A percentile compares a stretch with the other conserved stretches of the same genome.
These are phyloP conservation scores for Aeoliscus strigatus DNA, from an alignment of 2,797 vertebrate species.

Conservation along the genomic window DNA sequence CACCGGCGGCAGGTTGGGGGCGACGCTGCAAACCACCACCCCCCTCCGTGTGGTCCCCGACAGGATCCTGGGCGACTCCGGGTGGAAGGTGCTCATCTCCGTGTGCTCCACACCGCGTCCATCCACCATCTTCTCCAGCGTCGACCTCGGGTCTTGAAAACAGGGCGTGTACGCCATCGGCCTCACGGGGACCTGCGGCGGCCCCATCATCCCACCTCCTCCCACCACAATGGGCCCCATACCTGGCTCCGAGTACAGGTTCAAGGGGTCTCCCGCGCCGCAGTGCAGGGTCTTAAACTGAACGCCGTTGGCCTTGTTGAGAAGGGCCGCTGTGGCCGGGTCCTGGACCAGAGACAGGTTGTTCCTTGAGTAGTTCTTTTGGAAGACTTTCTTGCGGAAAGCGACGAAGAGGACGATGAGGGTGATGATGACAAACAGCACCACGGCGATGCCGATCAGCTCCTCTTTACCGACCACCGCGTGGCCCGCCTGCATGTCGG, in stretches of 20 bases:
- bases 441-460: constrained; percentile 89
- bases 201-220: constrained; percentile 60
- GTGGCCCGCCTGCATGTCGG: constrained; percentile 94
- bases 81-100: constrained; percentile 95
- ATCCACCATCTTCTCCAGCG: constrained; percentile 87
- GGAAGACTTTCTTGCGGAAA: constrained; percentile 94
- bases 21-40: constrained; percentile 93
- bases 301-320: constrained; percentile 90
- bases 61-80: constrained; percentile 88
- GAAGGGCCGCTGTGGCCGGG: constrained; percentile 88
- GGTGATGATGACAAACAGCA: constrained; percentile 87
- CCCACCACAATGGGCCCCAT: constrained; percentile 38
- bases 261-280: constrained; percentile 80
- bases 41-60: constrained; percentile 81
- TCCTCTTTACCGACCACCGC: constrained; percentile 93
- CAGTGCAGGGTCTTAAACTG: constrained; percentile 86
- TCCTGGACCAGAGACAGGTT: constrained; percentile 93
- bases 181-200: constrained; percentile 90
- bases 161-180: constrained; percentile 96
- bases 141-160: constrained; percentile 86
- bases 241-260: constrained; percentile 85
- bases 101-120: constrained; percentile 82
- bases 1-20: constrained; percentile 87
- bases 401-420: constrained; percentile 87
- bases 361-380: constrained; percentile 92